Conservation (phyloP, 2,797 vertebrate species). For the Botia almorhae region DNA sequence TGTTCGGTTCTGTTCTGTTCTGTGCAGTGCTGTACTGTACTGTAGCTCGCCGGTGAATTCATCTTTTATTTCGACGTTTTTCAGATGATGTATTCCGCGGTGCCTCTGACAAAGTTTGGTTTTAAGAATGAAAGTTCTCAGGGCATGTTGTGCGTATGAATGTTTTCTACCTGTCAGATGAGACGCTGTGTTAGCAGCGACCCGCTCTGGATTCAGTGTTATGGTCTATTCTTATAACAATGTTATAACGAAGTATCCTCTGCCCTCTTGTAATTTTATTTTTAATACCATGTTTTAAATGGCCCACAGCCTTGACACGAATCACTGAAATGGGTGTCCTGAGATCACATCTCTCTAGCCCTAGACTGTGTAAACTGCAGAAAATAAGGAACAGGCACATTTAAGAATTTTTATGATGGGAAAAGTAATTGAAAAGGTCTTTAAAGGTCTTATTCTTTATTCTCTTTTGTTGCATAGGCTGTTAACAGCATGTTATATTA, state of each 20-base stretch:
- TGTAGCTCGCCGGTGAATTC: not conserved
- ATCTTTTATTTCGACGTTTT: no score
- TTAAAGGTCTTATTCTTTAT: not conserved
- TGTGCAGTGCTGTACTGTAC: slow-evolving; percentile 5
- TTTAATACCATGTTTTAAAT: not conserved
- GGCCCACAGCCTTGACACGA: no score
- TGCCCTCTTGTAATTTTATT: not conserved
- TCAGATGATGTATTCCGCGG: not conserved
- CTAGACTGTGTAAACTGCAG: not conserved
- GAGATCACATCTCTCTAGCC: not conserved
- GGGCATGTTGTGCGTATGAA: not conserved
- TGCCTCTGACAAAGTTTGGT: slow-evolving; percentile 39
- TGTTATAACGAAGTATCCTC: not conserved
- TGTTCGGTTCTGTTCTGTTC: no score
- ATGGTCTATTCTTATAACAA: not conserved
- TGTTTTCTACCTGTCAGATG: slow-evolving; percentile 5
- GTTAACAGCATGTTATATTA: not conserved
- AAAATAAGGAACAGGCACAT: not conserved
- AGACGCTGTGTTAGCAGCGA: not conserved
- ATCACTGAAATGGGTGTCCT: not conserved
- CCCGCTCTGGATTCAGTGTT: not conserved
- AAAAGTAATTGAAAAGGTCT: not conserved
- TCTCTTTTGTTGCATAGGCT: not conserved
- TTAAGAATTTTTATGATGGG: not conserved
- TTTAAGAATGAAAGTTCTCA: slow-evolving; percentile 11